Evolutionary conservation across 2,113 vertebrate species (phyloP).

Genomic region (Petroica traversi): DNA sequence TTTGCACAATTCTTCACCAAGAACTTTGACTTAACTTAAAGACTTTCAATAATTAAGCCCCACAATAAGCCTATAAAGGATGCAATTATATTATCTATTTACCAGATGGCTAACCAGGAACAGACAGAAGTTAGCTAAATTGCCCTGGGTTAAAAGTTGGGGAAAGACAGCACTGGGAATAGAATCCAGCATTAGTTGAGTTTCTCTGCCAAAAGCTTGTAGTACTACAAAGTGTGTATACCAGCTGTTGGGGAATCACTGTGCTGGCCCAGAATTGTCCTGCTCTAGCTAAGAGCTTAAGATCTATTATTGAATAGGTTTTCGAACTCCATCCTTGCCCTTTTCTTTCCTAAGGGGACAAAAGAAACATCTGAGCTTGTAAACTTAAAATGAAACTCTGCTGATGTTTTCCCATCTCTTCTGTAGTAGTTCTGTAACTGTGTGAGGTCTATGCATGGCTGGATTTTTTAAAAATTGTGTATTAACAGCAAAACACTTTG

Average conservation of each 20-base stretch:
- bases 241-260: conserved; percentile 41
- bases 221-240: conserved; percentile 9
- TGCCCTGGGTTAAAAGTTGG: conserved; percentile 50
- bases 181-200: conserved; percentile 10
- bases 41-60: conserved; percentile 18
- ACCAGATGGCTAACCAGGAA: conserved; percentile 57
- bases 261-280: conserved; percentile 17
- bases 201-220: conserved; percentile 53
- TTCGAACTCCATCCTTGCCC: background rate
- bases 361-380: conserved; percentile 12
- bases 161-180: conserved; percentile 44
- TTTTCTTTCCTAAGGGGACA: conserved; percentile 42
- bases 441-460: background rate
- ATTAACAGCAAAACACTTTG: background rate
- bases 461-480: background rate
- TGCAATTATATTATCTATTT: conserved; percentile 53
- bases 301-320: conserved; percentile 54
- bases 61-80: conserved; percentile 29
- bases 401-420: background rate
- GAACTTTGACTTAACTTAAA: conserved; percentile 26
- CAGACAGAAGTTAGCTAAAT: conserved; percentile 56
- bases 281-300: conserved; percentile 17
- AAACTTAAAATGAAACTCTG: background rate
- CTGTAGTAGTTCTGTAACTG: background rate
- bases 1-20: background rate